Conservation (phyloP, 30 jellyfish, hydroid and myxozoan species). For the Aurelia aurita complex sp. Pacific region DNA sequence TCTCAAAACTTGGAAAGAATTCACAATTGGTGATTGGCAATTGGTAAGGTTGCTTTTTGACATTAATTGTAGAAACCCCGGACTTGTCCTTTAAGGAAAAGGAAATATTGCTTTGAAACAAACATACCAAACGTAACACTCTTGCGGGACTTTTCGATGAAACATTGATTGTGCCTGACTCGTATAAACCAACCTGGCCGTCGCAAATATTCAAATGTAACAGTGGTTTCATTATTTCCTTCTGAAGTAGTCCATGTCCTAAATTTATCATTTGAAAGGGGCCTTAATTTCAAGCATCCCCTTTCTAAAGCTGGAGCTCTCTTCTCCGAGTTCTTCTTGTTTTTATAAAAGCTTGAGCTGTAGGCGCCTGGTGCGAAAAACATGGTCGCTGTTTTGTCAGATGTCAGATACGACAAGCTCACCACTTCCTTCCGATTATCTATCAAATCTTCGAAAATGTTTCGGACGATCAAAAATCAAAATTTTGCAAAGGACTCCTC, state of each 20-base stretch:
- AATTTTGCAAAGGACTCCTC: no score
- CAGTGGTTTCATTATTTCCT: conserved; percentile 38
- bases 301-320: conserved; percentile 22
- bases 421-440: no score
- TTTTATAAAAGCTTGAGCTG: conserved; percentile 12
- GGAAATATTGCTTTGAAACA: no score
- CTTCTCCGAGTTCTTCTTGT: background rate
- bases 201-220: conserved; percentile 67
- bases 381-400: conserved; percentile 12
- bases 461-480: no score
- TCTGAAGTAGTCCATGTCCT: conserved; percentile 57
- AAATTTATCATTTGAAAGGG: conserved; percentile 73
- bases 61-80: no score
- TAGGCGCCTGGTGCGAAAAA: conserved; percentile 62
- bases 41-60: no score
- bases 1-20: no score
- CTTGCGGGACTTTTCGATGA: conserved; percentile 66
- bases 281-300: conserved; percentile 68
- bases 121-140: conserved; percentile 64
- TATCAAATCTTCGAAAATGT: no score
- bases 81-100: no score
- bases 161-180: conserved; percentile 52
- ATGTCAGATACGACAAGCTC: no score
- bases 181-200: conserved; percentile 87
- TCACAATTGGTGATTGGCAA: no score